phyloP scores from a whole-genome alignment of 2,113 vertebrate species.

The Dipodomys spectabilis region DNA sequence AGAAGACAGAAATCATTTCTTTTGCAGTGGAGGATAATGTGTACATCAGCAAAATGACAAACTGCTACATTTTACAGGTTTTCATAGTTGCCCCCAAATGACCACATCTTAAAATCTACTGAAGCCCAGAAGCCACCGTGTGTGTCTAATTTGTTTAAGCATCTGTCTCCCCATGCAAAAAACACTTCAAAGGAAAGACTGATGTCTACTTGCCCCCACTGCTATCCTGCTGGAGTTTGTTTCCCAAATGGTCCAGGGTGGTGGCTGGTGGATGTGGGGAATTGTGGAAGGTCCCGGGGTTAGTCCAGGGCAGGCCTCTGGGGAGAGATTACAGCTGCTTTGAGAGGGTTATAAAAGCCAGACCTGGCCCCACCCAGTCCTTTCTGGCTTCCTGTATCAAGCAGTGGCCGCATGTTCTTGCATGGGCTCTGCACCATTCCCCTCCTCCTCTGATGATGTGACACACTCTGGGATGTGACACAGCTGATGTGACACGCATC shows the following conservation, averaged over 20 bases:
- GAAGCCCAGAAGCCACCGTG: not conserved
- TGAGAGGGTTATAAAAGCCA: not conserved
- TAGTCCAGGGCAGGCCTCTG: not conserved
- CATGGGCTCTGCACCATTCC: no score
- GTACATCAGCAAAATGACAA: not conserved
- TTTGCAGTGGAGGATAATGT: constrained; percentile 14
- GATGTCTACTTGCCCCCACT: no score
- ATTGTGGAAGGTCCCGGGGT: not conserved
- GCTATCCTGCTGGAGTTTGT: not conserved
- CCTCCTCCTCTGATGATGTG: not conserved
- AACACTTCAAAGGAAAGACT: not conserved
- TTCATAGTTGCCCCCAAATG: not conserved
- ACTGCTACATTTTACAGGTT: not conserved
- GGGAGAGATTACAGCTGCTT: not conserved
- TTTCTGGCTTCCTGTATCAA: not conserved
- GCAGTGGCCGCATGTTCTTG: not conserved
- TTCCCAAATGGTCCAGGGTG: not conserved
- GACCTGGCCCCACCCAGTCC: no score
- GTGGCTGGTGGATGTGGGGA: no score
- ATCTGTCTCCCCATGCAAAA: not conserved
- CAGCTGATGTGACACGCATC: no score
- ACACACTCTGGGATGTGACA: not conserved
- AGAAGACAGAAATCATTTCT: not conserved
- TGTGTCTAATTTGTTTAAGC: not conserved
- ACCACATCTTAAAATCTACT: not conserved